Conservation (phyloP, 2,113 vertebrate genomes). For the Clarias macrocephalus region DNA sequence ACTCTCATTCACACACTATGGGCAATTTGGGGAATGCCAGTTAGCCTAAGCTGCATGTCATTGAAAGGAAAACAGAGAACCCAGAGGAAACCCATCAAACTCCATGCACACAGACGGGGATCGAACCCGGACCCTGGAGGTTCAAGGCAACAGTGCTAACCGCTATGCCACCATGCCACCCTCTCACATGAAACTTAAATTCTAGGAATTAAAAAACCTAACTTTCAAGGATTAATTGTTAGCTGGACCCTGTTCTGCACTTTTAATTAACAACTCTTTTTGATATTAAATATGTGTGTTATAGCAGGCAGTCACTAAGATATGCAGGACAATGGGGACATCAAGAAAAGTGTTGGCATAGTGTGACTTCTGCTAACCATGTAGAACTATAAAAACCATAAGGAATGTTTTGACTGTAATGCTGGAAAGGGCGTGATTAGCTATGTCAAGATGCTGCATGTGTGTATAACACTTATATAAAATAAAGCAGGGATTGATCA, state of each 20-base stretch:
- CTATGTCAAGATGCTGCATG: neutral
- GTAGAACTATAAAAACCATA: neutral
- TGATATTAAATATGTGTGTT: neutral
- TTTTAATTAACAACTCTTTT: neutral
- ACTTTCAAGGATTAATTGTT: too few species aligned
- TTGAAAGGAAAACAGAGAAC: too few species aligned
- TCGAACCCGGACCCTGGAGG: too few species aligned
- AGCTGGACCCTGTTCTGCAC: neutral
- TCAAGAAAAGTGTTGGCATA: neutral
- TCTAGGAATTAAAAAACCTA: too few species aligned
- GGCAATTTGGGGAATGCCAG: too few species aligned
- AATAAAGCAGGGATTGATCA: neutral
- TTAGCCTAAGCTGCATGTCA: too few species aligned
- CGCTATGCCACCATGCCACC: too few species aligned
- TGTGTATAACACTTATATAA: neutral
- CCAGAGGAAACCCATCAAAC: too few species aligned
- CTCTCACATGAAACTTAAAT: too few species aligned
- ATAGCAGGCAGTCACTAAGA: neutral
- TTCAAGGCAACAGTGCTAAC: too few species aligned
- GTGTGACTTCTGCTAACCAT: neutral
- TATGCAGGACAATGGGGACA: neutral
- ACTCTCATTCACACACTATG: too few species aligned
- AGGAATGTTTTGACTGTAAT: neutral
- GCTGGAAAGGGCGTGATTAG: neutral
- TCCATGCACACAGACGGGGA: too few species aligned